Evolutionary conservation across 2,797 vertebrate genomes (phyloP).

Genomic region (Oreochromis mossambicus): DNA sequence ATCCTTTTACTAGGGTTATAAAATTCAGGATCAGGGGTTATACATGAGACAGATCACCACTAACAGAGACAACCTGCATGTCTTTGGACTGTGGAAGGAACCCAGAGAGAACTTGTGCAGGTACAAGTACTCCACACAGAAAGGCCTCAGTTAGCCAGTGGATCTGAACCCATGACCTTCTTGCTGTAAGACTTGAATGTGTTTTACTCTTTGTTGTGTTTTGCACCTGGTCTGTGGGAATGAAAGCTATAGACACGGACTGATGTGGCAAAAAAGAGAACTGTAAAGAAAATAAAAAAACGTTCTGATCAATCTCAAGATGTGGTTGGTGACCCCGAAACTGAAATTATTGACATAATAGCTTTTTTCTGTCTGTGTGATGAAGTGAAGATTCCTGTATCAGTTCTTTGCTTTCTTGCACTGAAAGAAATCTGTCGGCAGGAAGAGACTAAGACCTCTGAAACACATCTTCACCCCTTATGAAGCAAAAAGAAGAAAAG

Average conservation of each 20-base stretch:
- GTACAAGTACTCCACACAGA: not conserved
- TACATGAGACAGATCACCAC: not conserved
- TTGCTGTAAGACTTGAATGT: not conserved
- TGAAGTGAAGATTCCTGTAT: not conserved
- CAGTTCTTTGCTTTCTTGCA: not conserved
- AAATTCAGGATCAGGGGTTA: not conserved
- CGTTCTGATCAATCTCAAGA: not conserved
- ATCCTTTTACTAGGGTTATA: not conserved
- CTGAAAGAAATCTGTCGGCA: not conserved
- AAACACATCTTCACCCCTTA: not conserved
- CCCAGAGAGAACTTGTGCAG: not conserved
- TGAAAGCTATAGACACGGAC: accelerated
- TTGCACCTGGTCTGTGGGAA: not conserved
- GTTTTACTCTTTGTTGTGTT: not conserved
- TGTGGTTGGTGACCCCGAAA: not conserved
- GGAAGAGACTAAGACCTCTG: not conserved
- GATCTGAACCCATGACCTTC: not conserved
- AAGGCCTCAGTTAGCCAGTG: no score
- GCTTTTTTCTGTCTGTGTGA: not conserved
- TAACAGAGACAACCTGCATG: not conserved
- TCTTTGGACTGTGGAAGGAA: not conserved
- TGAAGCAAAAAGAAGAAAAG: not conserved
- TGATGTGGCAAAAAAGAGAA: not conserved
- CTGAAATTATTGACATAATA: not conserved
- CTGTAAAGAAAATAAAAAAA: not conserved